Evolutionary conservation across 1,140 invertebrate species (phyloP).

Genomic region (Macrocentrus cingulum): DNA sequence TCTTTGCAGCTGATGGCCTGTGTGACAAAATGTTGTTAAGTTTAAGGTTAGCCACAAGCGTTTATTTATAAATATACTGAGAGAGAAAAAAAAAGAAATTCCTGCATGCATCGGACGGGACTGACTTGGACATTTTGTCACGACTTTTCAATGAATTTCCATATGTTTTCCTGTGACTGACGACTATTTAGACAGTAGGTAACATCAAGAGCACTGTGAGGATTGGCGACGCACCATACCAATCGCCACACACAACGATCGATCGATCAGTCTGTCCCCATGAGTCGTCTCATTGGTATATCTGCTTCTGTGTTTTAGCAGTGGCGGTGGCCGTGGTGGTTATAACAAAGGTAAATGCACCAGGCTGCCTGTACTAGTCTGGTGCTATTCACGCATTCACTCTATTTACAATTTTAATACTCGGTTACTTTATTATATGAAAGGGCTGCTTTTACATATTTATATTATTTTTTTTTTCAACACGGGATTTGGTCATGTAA

Average conservation of each 20-base stretch:
- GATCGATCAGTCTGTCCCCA: conserved; percentile 67
- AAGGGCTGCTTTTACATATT: conserved; percentile 48
- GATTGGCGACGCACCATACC: conserved; percentile 63
- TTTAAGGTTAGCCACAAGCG: too few species aligned
- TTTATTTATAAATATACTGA: too few species aligned
- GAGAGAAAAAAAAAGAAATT: conserved; percentile 25
- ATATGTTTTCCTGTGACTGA: conserved; percentile 41
- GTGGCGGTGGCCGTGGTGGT: conserved; percentile 81
- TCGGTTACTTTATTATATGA: conserved; percentile 58
- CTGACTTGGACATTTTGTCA: conserved; percentile 55
- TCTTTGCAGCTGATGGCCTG: too few species aligned
- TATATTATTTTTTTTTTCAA: conserved; percentile 1
- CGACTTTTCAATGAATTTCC: conserved; percentile 31
- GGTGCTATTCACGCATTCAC: conserved; percentile 70
- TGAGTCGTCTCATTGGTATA: conserved; percentile 61
- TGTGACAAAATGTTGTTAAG: too few species aligned
- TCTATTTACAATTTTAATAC: conserved; percentile 61
- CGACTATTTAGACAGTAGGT: conserved; percentile 64
- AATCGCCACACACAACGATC: conserved; percentile 67
- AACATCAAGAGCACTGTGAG: conserved; percentile 62
- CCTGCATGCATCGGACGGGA: conserved; percentile 37
- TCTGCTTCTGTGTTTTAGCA: conserved; percentile 79
- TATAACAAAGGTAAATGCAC: conserved; percentile 85
- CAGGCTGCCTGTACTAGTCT: conserved; percentile 66
- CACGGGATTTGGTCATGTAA: too few species aligned